phyloP scores from a whole-genome alignment of 2,113 vertebrate genomes.

The Chlorodrepanis virens region DNA sequence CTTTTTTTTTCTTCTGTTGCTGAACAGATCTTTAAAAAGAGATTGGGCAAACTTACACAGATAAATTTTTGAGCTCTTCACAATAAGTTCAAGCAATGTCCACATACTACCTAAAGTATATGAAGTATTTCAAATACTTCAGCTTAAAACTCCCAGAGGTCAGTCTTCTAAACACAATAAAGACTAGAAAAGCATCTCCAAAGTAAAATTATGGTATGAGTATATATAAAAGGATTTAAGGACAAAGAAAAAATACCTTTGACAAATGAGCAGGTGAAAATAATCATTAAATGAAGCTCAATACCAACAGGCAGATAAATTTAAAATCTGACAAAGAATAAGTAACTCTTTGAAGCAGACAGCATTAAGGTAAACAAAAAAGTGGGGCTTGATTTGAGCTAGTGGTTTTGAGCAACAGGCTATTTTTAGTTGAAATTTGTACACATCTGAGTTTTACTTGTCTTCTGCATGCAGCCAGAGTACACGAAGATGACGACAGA shows the following conservation, averaged over 20 bases:
- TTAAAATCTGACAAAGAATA: background rate
- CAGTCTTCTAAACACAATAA: background rate
- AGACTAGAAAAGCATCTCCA: background rate
- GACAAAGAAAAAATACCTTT: background rate
- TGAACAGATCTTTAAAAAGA: background rate
- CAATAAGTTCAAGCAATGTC: background rate
- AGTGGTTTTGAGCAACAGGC: background rate
- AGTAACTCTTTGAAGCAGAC: background rate
- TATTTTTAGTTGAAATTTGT: background rate
- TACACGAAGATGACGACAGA: background rate
- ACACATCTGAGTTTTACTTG: background rate
- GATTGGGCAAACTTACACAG: background rate
- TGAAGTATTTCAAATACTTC: background rate
- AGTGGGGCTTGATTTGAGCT: background rate
- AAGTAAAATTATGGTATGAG: background rate
- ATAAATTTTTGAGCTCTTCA: background rate
- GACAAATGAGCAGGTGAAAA: background rate
- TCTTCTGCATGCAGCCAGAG: background rate
- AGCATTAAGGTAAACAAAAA: background rate
- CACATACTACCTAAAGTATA: background rate
- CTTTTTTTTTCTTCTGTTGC: background rate
- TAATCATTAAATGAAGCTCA: background rate
- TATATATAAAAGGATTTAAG: background rate
- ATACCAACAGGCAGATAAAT: background rate
- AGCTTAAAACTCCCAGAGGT: background rate